A percentile compares a stretch with the other conserved stretches of the same genome.
These are phyloP conservation scores for Galerucella pusilla DNA, from an alignment of 2,888 invertebrate species.

Conservation along the genomic window DNA sequence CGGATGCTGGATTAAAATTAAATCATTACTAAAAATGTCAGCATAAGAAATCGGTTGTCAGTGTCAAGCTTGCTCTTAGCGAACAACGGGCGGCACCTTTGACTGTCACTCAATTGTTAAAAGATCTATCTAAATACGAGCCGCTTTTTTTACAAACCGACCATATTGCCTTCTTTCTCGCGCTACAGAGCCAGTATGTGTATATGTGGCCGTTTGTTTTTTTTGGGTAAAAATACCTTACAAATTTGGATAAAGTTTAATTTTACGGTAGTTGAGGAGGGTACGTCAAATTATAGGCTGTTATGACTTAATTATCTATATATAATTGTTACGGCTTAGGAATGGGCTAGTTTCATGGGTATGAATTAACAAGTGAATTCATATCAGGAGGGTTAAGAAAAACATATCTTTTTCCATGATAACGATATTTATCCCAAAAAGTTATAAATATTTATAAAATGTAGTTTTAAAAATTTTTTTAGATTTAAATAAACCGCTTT, in stretches of 20 bases:
- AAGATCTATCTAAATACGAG: conserved; percentile 60
- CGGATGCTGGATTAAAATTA: conserved; percentile 56
- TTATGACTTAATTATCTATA: too few species aligned
- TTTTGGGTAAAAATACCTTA: not conserved
- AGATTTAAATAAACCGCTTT: too few species aligned
- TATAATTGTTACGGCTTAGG: too few species aligned
- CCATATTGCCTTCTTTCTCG: conserved; percentile 27
- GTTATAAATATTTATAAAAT: too few species aligned
- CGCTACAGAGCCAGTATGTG: not conserved
- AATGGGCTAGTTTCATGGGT: too few species aligned
- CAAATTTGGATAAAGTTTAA: not conserved
- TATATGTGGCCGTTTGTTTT: not conserved
- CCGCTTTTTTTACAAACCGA: conserved; percentile 42
- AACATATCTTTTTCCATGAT: too few species aligned
- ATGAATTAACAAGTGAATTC: too few species aligned
- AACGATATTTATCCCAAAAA: too few species aligned
- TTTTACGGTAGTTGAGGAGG: too few species aligned
- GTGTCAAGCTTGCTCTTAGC: conserved; percentile 54
- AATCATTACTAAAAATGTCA: conserved; percentile 57
- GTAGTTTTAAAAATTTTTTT: too few species aligned
- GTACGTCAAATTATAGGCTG: too few species aligned
- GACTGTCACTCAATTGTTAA: conserved; percentile 60
- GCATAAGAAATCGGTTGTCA: conserved; percentile 56
- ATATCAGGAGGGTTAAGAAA: too few species aligned
- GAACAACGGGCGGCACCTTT: conserved; percentile 58